These are phyloP conservation scores for Otis tarda DNA, from an alignment of 2,113 vertebrate genomes.

Conservation along the genomic window DNA sequence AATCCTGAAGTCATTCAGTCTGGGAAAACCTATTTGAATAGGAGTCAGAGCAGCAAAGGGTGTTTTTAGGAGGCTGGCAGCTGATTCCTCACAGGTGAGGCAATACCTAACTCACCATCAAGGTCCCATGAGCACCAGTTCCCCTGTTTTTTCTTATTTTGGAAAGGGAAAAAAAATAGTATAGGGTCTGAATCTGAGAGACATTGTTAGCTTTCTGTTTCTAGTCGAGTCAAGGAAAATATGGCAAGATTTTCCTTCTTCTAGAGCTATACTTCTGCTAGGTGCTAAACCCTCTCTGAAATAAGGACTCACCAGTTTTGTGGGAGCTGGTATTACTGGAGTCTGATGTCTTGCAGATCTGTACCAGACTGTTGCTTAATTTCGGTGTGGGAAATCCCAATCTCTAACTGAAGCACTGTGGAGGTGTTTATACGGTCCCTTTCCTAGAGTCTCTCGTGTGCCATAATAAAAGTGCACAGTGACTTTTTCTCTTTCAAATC, in stretches of 20 bases:
- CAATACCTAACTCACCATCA: neutral
- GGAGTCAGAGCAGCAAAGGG: neutral
- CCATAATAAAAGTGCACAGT: neutral
- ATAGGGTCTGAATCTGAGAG: neutral
- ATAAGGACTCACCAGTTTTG: neutral
- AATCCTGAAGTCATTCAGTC: neutral
- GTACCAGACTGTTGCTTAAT: neutral
- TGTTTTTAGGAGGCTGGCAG: neutral
- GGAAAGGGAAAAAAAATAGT: neutral
- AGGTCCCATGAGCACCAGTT: neutral
- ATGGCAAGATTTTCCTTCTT: neutral
- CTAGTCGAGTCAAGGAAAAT: neutral
- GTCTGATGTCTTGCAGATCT: neutral
- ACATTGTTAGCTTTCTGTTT: neutral
- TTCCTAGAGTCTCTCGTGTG: neutral
- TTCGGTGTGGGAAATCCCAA: neutral
- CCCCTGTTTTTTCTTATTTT: neutral
- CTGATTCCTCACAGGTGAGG: neutral
- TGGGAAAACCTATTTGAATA: neutral
- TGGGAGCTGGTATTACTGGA: neutral
- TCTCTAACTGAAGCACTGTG: neutral
- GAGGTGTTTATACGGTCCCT: neutral
- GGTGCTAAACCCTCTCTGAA: neutral
- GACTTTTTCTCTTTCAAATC: neutral
- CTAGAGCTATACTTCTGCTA: neutral